Percentiles rank a stretch among this genome's conserved stretches.
Evolutionary conservation across 2,888 invertebrate species (phyloP).

Genomic region (Sipha maydis): DNA sequence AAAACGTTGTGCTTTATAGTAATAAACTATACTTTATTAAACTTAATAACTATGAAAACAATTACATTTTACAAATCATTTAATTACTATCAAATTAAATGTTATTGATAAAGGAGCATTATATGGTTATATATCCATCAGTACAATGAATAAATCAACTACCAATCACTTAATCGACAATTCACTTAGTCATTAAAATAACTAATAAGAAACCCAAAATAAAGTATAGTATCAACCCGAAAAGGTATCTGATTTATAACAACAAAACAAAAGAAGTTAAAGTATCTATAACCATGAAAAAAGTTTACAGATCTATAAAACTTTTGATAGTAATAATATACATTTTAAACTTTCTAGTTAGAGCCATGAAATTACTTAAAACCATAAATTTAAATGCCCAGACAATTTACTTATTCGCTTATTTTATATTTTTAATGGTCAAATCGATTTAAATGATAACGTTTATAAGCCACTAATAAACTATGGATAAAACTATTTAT

Average conservation of each 20-base stretch:
- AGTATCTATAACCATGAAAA: constrained; percentile 40
- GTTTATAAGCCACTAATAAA: not conserved
- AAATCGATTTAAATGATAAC: not conserved
- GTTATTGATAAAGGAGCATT: not conserved
- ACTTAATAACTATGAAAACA: not conserved
- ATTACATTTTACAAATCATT: constrained; percentile 1
- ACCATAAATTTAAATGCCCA: constrained; percentile 19
- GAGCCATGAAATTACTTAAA: constrained; percentile 17
- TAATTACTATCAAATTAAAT: not conserved
- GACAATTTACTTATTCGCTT: not conserved
- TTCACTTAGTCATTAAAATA: constrained; percentile 19
- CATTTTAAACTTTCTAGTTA: constrained; percentile 25
- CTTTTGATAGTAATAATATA: constrained; percentile 2
- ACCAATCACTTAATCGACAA: not conserved
- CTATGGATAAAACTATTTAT: not conserved
- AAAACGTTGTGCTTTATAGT: not conserved
- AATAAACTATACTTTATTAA: not conserved
- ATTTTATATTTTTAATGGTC: not conserved
- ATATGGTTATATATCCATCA: not conserved
- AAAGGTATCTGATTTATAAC: constrained; percentile 25
- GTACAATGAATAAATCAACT: not conserved
- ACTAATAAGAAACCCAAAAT: constrained; percentile 18
- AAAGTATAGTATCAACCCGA: constrained; percentile 22
- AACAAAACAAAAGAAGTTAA: constrained; percentile 24
- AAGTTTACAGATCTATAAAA: constrained; percentile 34